A percentile compares a stretch with the other conserved stretches of the same genome.
phyloP scores from a whole-genome alignment of 2,888 invertebrate species.

The Acleris emargana region DNA sequence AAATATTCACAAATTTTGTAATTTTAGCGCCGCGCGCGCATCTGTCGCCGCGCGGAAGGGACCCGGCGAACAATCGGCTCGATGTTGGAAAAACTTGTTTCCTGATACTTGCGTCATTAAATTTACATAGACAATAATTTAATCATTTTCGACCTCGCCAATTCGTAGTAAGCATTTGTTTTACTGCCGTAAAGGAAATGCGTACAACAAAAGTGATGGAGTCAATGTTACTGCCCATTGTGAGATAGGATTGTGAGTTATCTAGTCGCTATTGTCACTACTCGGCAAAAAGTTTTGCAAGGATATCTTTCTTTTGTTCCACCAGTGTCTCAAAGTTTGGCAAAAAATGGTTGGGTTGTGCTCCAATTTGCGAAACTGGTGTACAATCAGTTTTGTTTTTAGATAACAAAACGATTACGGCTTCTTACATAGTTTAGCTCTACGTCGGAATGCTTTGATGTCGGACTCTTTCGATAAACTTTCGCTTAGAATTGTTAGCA shows the following conservation, averaged over 20 bases:
- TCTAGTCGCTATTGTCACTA: conserved; percentile 62
- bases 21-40: conserved; percentile 69
- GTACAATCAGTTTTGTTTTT: conserved; percentile 64
- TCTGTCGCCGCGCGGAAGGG: conserved; percentile 79
- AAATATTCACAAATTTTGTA: conserved; percentile 82
- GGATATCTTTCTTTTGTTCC: conserved; percentile 61
- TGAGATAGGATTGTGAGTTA: conserved; percentile 57
- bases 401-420: conserved; percentile 60
- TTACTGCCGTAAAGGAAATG: conserved; percentile 22
- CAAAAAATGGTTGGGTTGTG: conserved; percentile 64
- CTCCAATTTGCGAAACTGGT: conserved; percentile 69
- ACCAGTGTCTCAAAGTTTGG: conserved; percentile 57
- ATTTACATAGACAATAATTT: conserved; percentile 15
- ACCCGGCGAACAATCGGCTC: conserved; percentile 42
- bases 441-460: conserved; percentile 68
- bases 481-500: conserved; percentile 63
- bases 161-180: conserved; percentile 33
- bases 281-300: conserved; percentile 70
- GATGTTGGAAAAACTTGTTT: conserved; percentile 19
- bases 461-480: conserved; percentile 59
- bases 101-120: conserved; percentile 30
- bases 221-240: conserved; percentile 48
- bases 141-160: conserved; percentile 7
- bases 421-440: conserved; percentile 36
- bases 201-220: conserved; percentile 27